These are phyloP conservation scores for Julus scandinavius DNA, from an alignment of 2,888 invertebrate species.

Conservation along the genomic window DNA sequence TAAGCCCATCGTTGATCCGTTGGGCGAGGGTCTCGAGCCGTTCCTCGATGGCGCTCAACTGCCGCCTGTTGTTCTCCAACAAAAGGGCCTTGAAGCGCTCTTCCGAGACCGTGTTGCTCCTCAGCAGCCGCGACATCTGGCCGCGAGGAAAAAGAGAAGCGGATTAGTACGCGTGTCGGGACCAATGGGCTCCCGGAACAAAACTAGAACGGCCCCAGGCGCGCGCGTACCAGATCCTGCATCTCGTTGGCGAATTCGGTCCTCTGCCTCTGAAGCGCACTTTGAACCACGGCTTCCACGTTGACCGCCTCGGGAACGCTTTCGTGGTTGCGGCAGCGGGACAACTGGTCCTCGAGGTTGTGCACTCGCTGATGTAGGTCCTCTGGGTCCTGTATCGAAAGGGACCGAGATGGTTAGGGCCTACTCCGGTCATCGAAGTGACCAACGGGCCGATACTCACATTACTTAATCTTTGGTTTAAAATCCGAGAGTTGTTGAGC, in stretches of 20 bases:
- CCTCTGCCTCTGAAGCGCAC: slow-evolving; percentile 14
- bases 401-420: too few relatives aligned
- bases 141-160: too few relatives aligned
- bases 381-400: background rate
- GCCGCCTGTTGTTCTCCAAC: background rate
- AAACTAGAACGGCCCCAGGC: too few relatives aligned
- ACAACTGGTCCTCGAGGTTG: background rate
- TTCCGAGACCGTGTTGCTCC: background rate
- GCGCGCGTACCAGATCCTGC: background rate
- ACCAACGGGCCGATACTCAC: background rate
- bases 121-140: background rate
- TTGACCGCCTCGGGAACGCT: background rate
- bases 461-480: background rate
- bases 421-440: background rate
- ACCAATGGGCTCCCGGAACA: too few relatives aligned
- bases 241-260: background rate
- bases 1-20: background rate
- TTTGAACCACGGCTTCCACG: background rate
- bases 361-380: background rate
- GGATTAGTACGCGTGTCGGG: too few relatives aligned
- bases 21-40: background rate
- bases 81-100: background rate
- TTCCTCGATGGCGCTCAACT: background rate
- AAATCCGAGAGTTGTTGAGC: background rate
- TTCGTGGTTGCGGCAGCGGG: background rate